A percentile compares a stretch with the other conserved stretches of the same genome.
Conservation (phyloP, 2,113 vertebrate genomes). For the Pao palembangensis region DNA sequence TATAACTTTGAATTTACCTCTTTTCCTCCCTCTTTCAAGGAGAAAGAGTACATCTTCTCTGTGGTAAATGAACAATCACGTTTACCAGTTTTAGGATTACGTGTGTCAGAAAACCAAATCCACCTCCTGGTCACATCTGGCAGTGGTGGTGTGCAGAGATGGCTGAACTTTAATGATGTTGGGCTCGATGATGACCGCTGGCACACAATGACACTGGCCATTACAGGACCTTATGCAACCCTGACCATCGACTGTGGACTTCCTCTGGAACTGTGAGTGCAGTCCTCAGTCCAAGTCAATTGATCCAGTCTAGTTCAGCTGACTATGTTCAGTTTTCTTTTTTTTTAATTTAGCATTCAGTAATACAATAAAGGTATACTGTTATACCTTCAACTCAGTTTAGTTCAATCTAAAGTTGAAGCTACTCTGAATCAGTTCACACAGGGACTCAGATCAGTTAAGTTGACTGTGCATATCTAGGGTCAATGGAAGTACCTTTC, state of each 20-base stretch:
- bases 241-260: slow-evolving; percentile 84
- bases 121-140: slow-evolving; percentile 74
- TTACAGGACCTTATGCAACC: slow-evolving; percentile 78
- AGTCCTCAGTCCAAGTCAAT: background rate
- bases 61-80: slow-evolving; percentile 76
- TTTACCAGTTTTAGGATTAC: slow-evolving; percentile 80
- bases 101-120: slow-evolving; percentile 73
- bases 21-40: slow-evolving; percentile 67
- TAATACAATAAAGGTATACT: too few relatives aligned
- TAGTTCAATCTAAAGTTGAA: too few relatives aligned
- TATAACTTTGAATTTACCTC: background rate
- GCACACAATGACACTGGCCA: slow-evolving; percentile 86
- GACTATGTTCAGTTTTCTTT: background rate
- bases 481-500: too few relatives aligned
- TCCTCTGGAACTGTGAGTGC: slow-evolving; percentile 82
- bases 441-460: too few relatives aligned
- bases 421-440: too few relatives aligned
- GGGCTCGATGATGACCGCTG: slow-evolving; percentile 78
- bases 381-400: too few relatives aligned
- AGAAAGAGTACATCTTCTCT: slow-evolving; percentile 84
- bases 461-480: too few relatives aligned
- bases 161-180: slow-evolving; percentile 76
- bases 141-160: slow-evolving; percentile 64
- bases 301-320: too few relatives aligned
- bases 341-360: too few relatives aligned